phyloP scores from a whole-genome alignment of 1,140 invertebrate species.

The Drosophila ohnishii region DNA sequence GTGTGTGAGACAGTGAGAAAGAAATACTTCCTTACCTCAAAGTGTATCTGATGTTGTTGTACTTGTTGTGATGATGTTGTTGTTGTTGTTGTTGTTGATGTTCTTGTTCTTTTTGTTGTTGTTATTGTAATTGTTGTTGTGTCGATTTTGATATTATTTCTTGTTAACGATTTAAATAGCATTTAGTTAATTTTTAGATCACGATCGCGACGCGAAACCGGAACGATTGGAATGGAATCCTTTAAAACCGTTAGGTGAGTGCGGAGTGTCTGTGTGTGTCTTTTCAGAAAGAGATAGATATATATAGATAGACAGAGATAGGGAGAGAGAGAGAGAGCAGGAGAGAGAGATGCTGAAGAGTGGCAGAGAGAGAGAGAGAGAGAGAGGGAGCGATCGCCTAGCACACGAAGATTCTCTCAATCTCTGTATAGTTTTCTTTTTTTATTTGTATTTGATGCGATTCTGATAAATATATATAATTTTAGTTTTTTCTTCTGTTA shows the following conservation, averaged over 20 bases:
- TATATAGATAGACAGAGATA: slow-evolving; percentile 37
- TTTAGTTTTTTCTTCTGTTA: slow-evolving; percentile 1
- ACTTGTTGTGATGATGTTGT: slow-evolving; percentile 24
- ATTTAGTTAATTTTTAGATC: slow-evolving; percentile 36
- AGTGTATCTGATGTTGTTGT: slow-evolving; percentile 54
- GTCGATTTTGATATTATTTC: slow-evolving; percentile 43
- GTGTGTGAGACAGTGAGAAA: slow-evolving; percentile 59
- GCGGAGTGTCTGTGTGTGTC: slow-evolving; percentile 64
- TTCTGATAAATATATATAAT: slow-evolving; percentile 5
- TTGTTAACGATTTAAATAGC: slow-evolving; percentile 22
- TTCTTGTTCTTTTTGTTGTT: slow-evolving; percentile 32
- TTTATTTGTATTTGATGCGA: slow-evolving; percentile 5
- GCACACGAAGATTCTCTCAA: slow-evolving; percentile 47
- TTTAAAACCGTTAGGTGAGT: slow-evolving; percentile 59
- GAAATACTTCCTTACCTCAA: slow-evolving; percentile 75
- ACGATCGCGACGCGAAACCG: slow-evolving; percentile 43
- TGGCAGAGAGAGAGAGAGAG: slow-evolving; percentile 12
- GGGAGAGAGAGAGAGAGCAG: slow-evolving; percentile 11
- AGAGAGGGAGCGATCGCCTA: slow-evolving; percentile 31
- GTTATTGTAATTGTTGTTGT: slow-evolving; percentile 48
- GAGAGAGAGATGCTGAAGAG: slow-evolving; percentile 27
- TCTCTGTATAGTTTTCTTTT: slow-evolving; percentile 26
- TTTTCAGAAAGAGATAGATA: slow-evolving; percentile 31
- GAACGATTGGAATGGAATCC: slow-evolving; percentile 36
- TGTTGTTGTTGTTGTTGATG: slow-evolving; percentile 23